Evolutionary conservation across 2,888 invertebrate genomes (phyloP).

Genomic region (Drosophila trichaetosa): DNA sequence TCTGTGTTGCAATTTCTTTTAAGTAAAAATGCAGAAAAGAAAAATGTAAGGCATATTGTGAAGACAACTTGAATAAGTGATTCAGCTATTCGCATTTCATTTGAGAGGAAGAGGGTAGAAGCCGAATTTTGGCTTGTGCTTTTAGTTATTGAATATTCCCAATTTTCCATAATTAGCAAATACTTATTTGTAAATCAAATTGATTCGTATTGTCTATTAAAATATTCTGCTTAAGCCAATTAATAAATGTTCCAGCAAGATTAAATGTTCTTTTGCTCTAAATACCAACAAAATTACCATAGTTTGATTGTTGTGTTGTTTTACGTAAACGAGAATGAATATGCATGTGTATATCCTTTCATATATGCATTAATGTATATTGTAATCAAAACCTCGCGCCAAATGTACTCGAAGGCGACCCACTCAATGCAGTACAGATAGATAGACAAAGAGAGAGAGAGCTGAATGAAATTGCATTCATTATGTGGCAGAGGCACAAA

Average conservation of each 20-base stretch:
- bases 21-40: neutral
- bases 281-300: constrained; percentile 27
- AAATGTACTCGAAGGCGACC: constrained; percentile 30
- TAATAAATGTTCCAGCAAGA: neutral
- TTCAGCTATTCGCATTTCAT: neutral
- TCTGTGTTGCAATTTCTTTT: constrained; percentile 11
- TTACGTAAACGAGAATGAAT: neutral
- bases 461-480: constrained; percentile 81
- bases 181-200: neutral
- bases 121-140: neutral
- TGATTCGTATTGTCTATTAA: neutral
- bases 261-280: neutral
- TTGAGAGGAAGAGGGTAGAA: neutral
- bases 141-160: neutral
- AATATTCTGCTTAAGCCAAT: neutral
- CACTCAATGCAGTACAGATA: constrained; percentile 48
- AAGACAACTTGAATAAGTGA: constrained; percentile 7
- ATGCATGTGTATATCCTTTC: neutral
- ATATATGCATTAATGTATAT: constrained; percentile 6
- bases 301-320: constrained; percentile 26
- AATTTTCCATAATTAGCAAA: neutral
- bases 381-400: constrained; percentile 12
- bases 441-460: constrained; percentile 19
- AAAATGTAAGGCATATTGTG: neutral
- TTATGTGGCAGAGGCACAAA: constrained; percentile 75